These are phyloP conservation scores for Numida meleagris DNA, from an alignment of 2,113 vertebrate genomes.

Conservation along the genomic window DNA sequence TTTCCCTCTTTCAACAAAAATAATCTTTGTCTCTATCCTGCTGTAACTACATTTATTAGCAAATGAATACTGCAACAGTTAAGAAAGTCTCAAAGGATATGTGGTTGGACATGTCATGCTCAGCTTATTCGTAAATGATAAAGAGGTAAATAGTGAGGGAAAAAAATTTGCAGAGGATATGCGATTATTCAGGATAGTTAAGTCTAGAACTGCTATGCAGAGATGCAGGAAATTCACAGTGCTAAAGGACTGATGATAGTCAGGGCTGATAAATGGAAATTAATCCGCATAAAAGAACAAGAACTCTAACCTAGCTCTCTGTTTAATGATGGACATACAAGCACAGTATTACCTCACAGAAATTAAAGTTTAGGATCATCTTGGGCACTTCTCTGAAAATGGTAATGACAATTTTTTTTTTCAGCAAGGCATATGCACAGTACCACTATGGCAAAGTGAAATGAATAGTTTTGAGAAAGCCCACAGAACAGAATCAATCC, in stretches of 20 bases:
- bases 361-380: not conserved
- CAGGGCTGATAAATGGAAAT: not conserved
- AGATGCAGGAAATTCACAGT: not conserved
- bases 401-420: constrained; percentile 13
- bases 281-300: not conserved
- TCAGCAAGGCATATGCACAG: not conserved
- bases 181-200: not conserved
- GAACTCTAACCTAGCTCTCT: not conserved
- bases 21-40: not conserved
- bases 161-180: not conserved
- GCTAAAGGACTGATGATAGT: not conserved
- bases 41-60: not conserved
- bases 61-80: not conserved
- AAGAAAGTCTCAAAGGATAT: not conserved
- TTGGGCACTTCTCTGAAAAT: not conserved
- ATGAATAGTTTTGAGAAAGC: constrained; percentile 21
- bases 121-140: not conserved
- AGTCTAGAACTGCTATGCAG: not conserved
- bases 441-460: not conserved
- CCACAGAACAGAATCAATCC: not conserved
- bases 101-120: not conserved
- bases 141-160: not conserved
- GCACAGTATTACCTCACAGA: not conserved
- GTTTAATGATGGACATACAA: not conserved
- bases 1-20: not conserved